Conservation (phyloP, 2,888 invertebrate species). For the Eremobia ochroleuca region DNA sequence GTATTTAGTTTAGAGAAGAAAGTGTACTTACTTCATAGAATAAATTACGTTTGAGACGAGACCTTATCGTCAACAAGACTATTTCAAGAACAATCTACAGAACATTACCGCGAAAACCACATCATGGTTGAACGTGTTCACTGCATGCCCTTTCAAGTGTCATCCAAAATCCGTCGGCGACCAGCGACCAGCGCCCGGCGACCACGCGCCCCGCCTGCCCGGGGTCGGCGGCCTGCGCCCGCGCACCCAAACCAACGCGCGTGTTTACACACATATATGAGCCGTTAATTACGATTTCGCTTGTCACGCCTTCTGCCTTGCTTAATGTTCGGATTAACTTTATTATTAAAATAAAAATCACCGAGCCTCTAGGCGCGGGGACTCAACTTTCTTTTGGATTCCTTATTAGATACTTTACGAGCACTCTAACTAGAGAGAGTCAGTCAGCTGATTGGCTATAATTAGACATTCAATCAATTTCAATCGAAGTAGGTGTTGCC, state of each 20-base stretch:
- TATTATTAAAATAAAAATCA: slow-evolving; percentile 78
- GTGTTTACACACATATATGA: slow-evolving; percentile 70
- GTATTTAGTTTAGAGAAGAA: not conserved
- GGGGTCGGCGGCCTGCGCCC: slow-evolving; percentile 76
- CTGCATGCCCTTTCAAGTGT: slow-evolving; percentile 57
- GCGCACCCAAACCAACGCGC: slow-evolving; percentile 67
- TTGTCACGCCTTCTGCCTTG: slow-evolving; percentile 87
- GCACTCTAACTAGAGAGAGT: slow-evolving; percentile 30
- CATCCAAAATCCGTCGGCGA: slow-evolving; percentile 56
- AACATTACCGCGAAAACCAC: slow-evolving; percentile 46
- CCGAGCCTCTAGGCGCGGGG: slow-evolving; percentile 64
- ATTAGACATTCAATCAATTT: slow-evolving; percentile 36
- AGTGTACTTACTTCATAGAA: slow-evolving; percentile 29
- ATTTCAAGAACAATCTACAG: slow-evolving; percentile 25
- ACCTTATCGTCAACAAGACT: slow-evolving; percentile 6
- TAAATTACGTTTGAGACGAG: slow-evolving; percentile 15
- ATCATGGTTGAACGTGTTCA: slow-evolving; percentile 35
- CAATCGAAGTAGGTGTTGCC: slow-evolving; percentile 26
- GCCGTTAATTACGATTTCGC: slow-evolving; percentile 88
- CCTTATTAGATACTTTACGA: slow-evolving; percentile 44
- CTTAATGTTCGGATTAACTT: slow-evolving; percentile 86
- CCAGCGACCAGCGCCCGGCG: slow-evolving; percentile 1
- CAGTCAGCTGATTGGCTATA: slow-evolving; percentile 29
- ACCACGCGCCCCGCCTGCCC: slow-evolving; percentile 32
- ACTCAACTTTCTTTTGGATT: slow-evolving; percentile 66